Percentiles rank a stretch among this genome's conserved stretches.
These are phyloP conservation scores for Ctenopoma kingsleyae DNA, from an alignment of 2,797 vertebrate genomes.

Conservation along the genomic window DNA sequence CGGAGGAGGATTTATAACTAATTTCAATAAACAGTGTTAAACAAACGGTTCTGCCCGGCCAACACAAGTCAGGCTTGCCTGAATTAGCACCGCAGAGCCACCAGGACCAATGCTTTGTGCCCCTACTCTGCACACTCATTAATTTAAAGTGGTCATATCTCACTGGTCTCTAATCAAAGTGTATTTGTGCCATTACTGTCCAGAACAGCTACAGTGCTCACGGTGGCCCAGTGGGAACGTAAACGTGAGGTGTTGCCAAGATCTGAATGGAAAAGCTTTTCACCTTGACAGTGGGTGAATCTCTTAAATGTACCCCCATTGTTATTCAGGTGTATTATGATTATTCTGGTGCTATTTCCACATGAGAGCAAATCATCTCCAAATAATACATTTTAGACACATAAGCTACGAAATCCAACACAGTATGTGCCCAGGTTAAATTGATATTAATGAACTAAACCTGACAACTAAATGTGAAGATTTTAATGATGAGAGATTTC, in stretches of 20 bases:
- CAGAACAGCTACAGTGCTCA: slow-evolving; percentile 55
- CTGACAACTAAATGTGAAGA: slow-evolving; percentile 1
- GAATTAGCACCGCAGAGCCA: slow-evolving; percentile 75
- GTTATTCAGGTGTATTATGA: slow-evolving; percentile 32
- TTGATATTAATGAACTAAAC: slow-evolving; percentile 16
- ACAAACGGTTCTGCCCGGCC: slow-evolving; percentile 71
- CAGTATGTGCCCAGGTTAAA: not conserved
- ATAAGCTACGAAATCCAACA: slow-evolving; percentile 5
- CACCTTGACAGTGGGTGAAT: slow-evolving; percentile 67
- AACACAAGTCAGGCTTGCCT: slow-evolving; percentile 59
- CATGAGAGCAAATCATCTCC: slow-evolving; percentile 27
- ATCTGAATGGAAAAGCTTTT: slow-evolving; percentile 69
- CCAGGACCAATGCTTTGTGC: slow-evolving; percentile 57
- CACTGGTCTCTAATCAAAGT: slow-evolving; percentile 79
- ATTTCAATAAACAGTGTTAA: slow-evolving; percentile 78
- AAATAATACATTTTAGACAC: not conserved
- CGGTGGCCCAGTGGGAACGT: slow-evolving; percentile 60
- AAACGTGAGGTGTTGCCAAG: slow-evolving; percentile 69
- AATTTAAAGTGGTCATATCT: slow-evolving; percentile 81
- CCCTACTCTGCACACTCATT: slow-evolving; percentile 70
- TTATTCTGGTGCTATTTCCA: slow-evolving; percentile 20
- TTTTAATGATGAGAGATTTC: slow-evolving; percentile 49
- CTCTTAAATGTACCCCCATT: slow-evolving; percentile 46
- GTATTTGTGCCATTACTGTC: slow-evolving; percentile 74
- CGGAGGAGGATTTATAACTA: slow-evolving; percentile 67